phyloP scores from a whole-genome alignment of 2,888 invertebrate species.

The Stenurella melanura region DNA sequence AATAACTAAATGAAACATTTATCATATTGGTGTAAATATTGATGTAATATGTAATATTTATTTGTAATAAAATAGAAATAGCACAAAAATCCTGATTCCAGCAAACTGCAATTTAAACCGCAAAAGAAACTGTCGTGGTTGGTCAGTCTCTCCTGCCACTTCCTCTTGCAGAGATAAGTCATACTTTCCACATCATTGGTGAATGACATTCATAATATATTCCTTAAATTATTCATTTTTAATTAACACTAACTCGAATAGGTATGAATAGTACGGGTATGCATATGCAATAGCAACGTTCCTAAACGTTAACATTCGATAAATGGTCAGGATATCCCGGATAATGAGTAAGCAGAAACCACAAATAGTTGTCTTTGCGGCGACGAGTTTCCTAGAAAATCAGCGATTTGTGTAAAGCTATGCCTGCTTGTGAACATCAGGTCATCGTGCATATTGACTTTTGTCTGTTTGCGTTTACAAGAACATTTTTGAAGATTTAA shows the following conservation, averaged over 20 bases:
- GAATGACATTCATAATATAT: neutral
- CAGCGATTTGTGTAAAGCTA: constrained; percentile 27
- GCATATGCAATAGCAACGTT: neutral
- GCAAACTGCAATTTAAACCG: neutral
- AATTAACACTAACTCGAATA: neutral
- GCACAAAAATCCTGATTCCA: too few relatives aligned
- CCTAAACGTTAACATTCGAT: constrained; percentile 1
- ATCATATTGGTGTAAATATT: too few relatives aligned
- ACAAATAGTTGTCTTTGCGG: constrained; percentile 20
- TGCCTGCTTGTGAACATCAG: neutral
- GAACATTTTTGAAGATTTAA: too few relatives aligned
- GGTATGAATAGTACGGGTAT: neutral
- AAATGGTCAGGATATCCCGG: constrained; percentile 30
- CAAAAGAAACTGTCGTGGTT: neutral
- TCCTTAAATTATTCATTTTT: neutral
- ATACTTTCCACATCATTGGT: neutral
- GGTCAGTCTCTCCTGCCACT: neutral
- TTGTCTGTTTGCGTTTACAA: neutral
- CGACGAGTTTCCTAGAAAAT: constrained; percentile 27
- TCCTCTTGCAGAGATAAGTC: neutral
- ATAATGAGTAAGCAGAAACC: constrained; percentile 35
- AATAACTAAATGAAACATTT: too few relatives aligned
- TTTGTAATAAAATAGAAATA: too few relatives aligned
- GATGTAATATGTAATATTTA: too few relatives aligned
- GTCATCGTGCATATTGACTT: neutral